Percentiles rank a stretch among this genome's conserved stretches.
phyloP scores from a whole-genome alignment of 2,888 invertebrate genomes.

The Nematopogon swammerdamellus region DNA sequence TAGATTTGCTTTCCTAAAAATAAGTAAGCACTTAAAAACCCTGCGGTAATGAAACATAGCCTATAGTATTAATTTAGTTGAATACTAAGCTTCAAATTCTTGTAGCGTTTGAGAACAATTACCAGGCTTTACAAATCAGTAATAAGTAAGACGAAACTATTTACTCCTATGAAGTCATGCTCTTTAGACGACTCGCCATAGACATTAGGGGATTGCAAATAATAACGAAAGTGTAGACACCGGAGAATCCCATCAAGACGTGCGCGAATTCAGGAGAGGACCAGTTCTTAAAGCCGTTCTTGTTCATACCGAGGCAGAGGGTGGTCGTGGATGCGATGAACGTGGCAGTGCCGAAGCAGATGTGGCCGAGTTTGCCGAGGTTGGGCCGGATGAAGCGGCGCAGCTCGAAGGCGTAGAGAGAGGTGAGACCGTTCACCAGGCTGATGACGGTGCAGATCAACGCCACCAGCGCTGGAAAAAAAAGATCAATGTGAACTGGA shows the following conservation, averaged over 20 bases:
- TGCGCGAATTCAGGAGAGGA: conserved; percentile 16
- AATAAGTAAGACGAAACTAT: background rate
- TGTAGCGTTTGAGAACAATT: no score
- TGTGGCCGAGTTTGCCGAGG: conserved; percentile 22
- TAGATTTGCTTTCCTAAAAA: no score
- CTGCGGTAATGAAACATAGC: no score
- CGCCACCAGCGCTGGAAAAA: conserved; percentile 26
- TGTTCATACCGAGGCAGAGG: conserved; percentile 30
- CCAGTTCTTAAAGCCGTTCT: conserved; percentile 20
- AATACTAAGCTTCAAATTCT: no score
- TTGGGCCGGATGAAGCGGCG: conserved; percentile 17
- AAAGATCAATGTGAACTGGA: background rate
- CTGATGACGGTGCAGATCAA: conserved; percentile 27
- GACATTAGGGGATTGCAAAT: conserved; percentile 22
- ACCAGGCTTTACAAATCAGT: no score
- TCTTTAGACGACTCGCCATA: background rate
- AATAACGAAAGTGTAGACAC: conserved; percentile 18
- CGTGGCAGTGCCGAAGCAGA: conserved; percentile 23
- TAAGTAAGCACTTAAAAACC: no score
- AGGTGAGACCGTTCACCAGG: conserved; percentile 26
- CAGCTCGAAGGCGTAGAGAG: conserved; percentile 27
- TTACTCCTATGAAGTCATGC: background rate
- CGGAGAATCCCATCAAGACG: conserved; percentile 22
- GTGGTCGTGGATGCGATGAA: conserved; percentile 20
- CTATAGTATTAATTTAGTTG: no score